A percentile compares a stretch with the other conserved stretches of the same genome.
Conservation (phyloP, 2,888 invertebrate species). For the Polymixis flavicincta region DNA sequence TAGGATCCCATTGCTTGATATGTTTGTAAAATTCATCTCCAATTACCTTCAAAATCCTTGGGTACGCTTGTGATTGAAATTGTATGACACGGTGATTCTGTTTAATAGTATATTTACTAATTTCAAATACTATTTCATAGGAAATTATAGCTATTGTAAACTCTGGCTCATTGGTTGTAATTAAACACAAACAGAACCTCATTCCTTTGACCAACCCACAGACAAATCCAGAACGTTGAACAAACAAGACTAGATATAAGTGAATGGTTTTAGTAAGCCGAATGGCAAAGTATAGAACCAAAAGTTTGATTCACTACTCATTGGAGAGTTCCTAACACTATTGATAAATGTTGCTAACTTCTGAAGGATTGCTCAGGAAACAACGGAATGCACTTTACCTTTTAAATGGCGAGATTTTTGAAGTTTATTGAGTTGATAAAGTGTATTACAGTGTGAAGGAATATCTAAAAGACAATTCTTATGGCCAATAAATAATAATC, state of each 20-base stretch:
- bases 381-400: slow-evolving; percentile 45
- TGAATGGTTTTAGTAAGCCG: slow-evolving; percentile 32
- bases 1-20: no score
- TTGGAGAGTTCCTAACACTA: slow-evolving; percentile 39
- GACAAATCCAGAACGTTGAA: neutral
- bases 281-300: slow-evolving; percentile 28
- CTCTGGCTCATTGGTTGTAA: neutral
- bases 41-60: no score
- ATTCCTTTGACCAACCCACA: neutral
- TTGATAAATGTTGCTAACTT: slow-evolving; percentile 55
- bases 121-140: neutral
- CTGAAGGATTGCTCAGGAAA: slow-evolving; percentile 12
- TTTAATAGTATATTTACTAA: neutral
- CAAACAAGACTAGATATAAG: slow-evolving; percentile 6
- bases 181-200: neutral
- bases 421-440: neutral
- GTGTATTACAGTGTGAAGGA: no score
- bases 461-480: no score
- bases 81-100: neutral
- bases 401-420: neutral
- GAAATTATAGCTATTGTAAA: neutral
- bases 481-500: no score
- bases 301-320: slow-evolving; percentile 48
- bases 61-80: neutral
- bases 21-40: no score